These are phyloP conservation scores for Acrocera orbiculus DNA, from an alignment of 2,888 invertebrate genomes.

Conservation along the genomic window DNA sequence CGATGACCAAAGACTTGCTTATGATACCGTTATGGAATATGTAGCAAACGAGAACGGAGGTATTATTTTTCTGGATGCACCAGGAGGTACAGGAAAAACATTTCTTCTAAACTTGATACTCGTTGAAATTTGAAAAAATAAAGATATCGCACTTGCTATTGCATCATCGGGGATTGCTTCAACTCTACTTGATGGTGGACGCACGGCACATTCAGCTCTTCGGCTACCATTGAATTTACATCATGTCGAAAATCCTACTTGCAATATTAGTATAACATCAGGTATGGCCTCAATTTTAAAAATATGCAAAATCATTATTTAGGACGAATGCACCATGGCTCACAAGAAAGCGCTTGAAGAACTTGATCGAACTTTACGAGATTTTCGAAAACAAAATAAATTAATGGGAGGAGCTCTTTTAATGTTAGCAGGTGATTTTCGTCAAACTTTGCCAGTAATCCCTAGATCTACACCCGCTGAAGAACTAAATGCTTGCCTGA, in stretches of 20 bases:
- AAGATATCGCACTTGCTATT: conserved; percentile 23
- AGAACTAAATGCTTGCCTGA: conserved; percentile 5
- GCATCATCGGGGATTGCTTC: conserved; percentile 28
- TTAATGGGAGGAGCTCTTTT: conserved; percentile 7
- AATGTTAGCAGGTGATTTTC: conserved; percentile 7
- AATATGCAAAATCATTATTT: not conserved
- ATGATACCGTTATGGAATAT: no score
- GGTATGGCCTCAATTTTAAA: not conserved
- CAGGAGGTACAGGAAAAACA: no score
- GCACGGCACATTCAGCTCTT: conserved; percentile 21
- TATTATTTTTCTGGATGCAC: no score
- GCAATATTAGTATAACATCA: no score
- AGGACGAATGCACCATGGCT: not conserved
- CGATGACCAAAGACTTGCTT: no score
- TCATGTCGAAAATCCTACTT: not conserved
- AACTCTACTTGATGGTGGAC: conserved; percentile 19
- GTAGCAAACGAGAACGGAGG: no score
- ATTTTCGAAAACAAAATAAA: conserved; percentile 11
- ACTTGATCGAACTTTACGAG: conserved; percentile 16
- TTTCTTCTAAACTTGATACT: no score
- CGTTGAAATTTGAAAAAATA: conserved; percentile 17
- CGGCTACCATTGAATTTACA: conserved; percentile 15
- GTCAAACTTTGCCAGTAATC: conserved; percentile 8
- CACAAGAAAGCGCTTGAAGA: conserved; percentile 17
- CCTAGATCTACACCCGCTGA: conserved; percentile 5